Base-by-base conservation (phyloP, 2,113 vertebrate genomes). In the Perca fluviatilis region DNA sequence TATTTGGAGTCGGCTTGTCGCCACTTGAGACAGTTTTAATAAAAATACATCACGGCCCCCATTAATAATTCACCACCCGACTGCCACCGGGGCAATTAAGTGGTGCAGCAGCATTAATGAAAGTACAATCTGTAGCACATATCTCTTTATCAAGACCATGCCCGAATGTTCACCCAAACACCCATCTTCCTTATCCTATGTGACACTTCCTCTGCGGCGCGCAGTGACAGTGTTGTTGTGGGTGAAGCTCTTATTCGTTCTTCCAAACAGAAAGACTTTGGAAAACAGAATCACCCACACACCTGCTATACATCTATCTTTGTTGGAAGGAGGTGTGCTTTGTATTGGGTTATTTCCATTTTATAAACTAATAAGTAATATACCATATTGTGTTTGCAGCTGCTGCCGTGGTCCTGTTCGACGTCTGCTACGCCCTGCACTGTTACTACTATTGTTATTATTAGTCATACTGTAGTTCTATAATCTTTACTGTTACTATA, bases 21-120 rank as follows among this genome's bases (percentile, higher is more conserved):
- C 57, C 61, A 68, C 54, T 71, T 16, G 30, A 79, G 83, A 83
- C 76, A 77, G 69, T 85, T 91, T 86, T 79, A 87, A 90, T 88
- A 85, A 87, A 90, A 90, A 84, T 79, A 83, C 69, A 88, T 85
- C 79, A 85, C 9, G 12, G 70, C 54, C 54, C 46, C 60, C 84
- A 89, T 90, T 86, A 92, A 89, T 89, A 85, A 91, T 91, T 85
- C 87, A 92, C 76, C 51, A 51, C 60, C 53, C 8, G 60, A 67
- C 85, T 58, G 67, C 72, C 61, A 74, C 71, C 8, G 1, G 74
- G 77, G 79, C 74, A 88, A 89, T 91, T 89, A 87, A 79, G 40
- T 9, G 30, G 62, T 61, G 74, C 60, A 46, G 79, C 70, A 6
- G 56, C 60, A 1, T 84, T 91, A 87, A 88, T 87, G 87, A 91